phyloP scores from a whole-genome alignment of 1,140 invertebrate genomes.

The Aplysia californica region DNA sequence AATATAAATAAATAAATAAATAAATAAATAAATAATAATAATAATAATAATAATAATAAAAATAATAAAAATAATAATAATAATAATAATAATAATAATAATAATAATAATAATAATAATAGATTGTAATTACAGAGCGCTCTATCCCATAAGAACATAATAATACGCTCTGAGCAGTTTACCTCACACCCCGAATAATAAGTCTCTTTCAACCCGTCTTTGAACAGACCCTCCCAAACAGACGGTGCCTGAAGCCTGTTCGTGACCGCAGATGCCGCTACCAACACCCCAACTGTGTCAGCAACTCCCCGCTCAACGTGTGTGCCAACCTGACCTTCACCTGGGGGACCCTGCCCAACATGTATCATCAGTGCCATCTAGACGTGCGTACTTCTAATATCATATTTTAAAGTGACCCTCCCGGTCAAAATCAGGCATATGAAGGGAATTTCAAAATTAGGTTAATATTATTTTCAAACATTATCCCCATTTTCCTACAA shows the following conservation, averaged over 20 bases:
- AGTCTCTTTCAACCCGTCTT: background rate
- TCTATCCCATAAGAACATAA: too few species aligned
- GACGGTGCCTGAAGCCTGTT: slow-evolving; percentile 26
- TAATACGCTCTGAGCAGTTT: too few species aligned
- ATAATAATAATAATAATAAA: background rate
- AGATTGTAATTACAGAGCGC: too few species aligned
- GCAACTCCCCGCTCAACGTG: slow-evolving; percentile 28
- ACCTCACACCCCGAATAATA: background rate
- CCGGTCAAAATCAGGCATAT: too few species aligned
- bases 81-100: background rate
- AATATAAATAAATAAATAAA: too few species aligned
- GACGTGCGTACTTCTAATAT: background rate
- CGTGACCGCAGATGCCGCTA: background rate
- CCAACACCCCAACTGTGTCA: slow-evolving; percentile 26
- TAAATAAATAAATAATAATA: background rate
- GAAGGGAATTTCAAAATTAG: too few species aligned
- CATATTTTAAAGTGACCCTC: too few species aligned
- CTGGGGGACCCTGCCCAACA: slow-evolving; percentile 39
- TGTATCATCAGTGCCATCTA: slow-evolving; percentile 39
- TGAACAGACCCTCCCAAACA: slow-evolving; percentile 11
- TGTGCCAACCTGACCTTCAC: slow-evolving; percentile 35
- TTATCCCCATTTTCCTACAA: too few species aligned
- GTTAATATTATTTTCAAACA: too few species aligned
- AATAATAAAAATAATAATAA: background rate
- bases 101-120: background rate